These are phyloP conservation scores for Atractosteus spatula DNA, from an alignment of 2,113 vertebrate species.

Conservation along the genomic window DNA sequence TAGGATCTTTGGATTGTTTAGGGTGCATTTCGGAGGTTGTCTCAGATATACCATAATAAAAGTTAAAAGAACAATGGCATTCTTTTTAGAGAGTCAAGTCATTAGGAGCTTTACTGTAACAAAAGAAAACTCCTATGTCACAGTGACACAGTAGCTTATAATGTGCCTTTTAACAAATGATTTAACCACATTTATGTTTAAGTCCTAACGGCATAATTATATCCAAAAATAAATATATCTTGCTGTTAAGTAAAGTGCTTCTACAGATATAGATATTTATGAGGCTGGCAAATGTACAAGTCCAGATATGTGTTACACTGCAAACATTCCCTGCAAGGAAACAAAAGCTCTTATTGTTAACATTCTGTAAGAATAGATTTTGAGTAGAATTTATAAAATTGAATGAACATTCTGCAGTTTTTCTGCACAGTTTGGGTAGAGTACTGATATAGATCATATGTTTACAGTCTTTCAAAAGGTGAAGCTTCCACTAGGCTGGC, in stretches of 20 bases:
- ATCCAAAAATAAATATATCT: conserved; percentile 1
- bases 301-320: conserved; percentile 13
- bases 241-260: conserved; percentile 8
- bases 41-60: not conserved
- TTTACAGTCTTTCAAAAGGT: conserved; percentile 28
- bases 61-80: not conserved
- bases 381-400: conserved; percentile 16
- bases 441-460: conserved; percentile 31
- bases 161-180: conserved; percentile 4
- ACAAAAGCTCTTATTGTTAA: conserved; percentile 14
- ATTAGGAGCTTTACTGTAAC: conserved; percentile 13
- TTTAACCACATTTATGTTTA: conserved; percentile 11
- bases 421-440: conserved; percentile 31
- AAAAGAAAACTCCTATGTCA: conserved; percentile 13
- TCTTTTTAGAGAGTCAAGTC: conserved; percentile 1
- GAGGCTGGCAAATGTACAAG: not conserved
- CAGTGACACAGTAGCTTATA: conserved; percentile 8
- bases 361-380: conserved; percentile 29
- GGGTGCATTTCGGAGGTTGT: not conserved
- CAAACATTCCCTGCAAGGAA: conserved; percentile 13
- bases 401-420: conserved; percentile 38
- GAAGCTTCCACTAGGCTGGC: conserved; percentile 34
- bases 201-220: conserved; percentile 1
- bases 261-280: conserved; percentile 11
- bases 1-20: not conserved